Percentiles rank a stretch among this genome's conserved stretches.
Evolutionary conservation across 2,888 invertebrate genomes (phyloP).

Genomic region (Abrostola tripartita): DNA sequence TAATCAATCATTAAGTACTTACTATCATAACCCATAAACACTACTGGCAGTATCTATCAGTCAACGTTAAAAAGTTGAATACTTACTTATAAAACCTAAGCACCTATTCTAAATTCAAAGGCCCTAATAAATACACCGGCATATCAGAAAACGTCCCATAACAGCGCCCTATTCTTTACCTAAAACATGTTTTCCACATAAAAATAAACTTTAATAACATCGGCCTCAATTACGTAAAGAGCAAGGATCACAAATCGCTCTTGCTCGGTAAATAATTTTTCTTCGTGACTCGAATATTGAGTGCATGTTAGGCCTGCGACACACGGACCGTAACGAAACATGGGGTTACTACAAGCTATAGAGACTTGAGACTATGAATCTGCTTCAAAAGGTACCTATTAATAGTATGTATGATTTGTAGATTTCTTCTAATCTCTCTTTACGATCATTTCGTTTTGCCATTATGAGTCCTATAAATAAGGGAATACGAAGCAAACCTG

Average conservation of each 20-base stretch:
- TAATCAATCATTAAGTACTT: too few relatives aligned
- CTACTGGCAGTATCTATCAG: background rate
- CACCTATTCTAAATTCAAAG: slow-evolving; percentile 1
- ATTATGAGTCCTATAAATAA: too few relatives aligned
- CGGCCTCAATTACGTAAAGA: slow-evolving; percentile 56
- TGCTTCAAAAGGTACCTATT: too few relatives aligned
- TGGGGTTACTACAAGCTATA: too few relatives aligned
- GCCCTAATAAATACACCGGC: slow-evolving; percentile 15
- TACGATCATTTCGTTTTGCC: too few relatives aligned
- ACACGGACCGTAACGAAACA: slow-evolving; percentile 4
- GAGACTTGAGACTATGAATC: too few relatives aligned
- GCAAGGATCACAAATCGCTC: slow-evolving; percentile 55
- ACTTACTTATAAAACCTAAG: background rate
- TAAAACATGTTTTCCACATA: slow-evolving; percentile 40
- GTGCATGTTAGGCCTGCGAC: slow-evolving; percentile 18
- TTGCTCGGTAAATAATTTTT: slow-evolving; percentile 56
- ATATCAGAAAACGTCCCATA: slow-evolving; percentile 31
- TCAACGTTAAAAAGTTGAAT: background rate
- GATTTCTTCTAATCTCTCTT: too few relatives aligned
- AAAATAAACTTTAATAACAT: slow-evolving; percentile 44
- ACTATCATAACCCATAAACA: background rate
- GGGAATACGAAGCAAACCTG: too few relatives aligned
- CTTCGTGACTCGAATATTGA: slow-evolving; percentile 56
- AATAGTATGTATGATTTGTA: too few relatives aligned
- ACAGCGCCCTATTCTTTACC: slow-evolving; percentile 34